Base-by-base conservation (phyloP, 2,797 vertebrate genomes). In the Lepus oiostolus region DNA sequence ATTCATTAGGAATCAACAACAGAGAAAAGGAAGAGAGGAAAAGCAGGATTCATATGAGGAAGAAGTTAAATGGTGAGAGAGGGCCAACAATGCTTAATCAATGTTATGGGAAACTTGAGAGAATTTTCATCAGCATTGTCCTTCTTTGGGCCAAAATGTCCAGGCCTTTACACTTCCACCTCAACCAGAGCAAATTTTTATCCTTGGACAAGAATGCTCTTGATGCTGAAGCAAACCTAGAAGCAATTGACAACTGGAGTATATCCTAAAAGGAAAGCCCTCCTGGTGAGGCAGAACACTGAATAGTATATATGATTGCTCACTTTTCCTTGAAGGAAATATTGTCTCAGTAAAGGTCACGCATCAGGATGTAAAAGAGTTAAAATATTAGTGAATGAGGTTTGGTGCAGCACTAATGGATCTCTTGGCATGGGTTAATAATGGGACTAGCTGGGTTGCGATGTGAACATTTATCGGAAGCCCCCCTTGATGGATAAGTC, bases 251-350 rank as follows among this genome's bases (percentile, higher is more conserved):
- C 47, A 85, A 7, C 30, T 68, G 32, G n/a, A 88, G 8, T 13
- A 21, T 60, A 4, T 47, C 28, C 60, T 83, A 47, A 72, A 28
- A 62, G 19, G 32, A 83, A 62, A 85, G 32, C 68, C 35, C 7
- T 85, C 16, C 52, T 79, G 7, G 28, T 52, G 26, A 90, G 28
- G 1, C 30, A 85, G 47, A 84, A 84, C 13, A 82, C 3, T 85
- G 22, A 79, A 77, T 26, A 11, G 5, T 47, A 19, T 68, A 91
- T 67, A 35, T 47, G 60, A 71, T 30, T 47, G 1, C 75, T 88
- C 16, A 38, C 26, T 80, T 91, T 90, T 90, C 35, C 26, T 86
- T 89, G 42, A 88, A 88, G 42, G 21, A 81, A 83, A 76, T 72
- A 86, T 16, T 21, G 16, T 30, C 47, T 70, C 2, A 50, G 9